Base-by-base conservation (phyloP, 1,140 invertebrate species). In the Eufriesea mexicana region DNA sequence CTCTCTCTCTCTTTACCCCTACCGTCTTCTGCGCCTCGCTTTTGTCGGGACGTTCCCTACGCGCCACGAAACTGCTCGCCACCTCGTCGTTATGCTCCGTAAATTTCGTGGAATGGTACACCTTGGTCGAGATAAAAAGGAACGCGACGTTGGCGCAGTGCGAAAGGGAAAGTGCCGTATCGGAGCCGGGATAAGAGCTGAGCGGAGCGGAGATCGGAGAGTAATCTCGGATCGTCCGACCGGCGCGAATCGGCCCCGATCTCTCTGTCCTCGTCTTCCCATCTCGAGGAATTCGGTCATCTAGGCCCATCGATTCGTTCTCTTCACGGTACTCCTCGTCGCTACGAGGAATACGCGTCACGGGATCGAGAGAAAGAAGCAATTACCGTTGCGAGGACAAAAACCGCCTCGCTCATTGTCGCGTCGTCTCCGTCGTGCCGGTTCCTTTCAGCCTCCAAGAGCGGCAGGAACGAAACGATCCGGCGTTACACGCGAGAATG, bases 81-180 rank as follows among this genome's bases (percentile, higher is more conserved):
- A 18, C 35, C 54, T 73, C 83, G 73, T 28, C 83, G 88, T 88
- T 88, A 76, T 76, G 83, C 64, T 85, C 74, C 68, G 86, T 87
- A 88, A 88, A 87, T 85, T 84, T 84, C 54, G 59, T 75, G 86
- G 82, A 80, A 88, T 88, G 82, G 76, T 66, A 84, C 86, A 62
- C 23, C 8, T 25, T 77, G 68, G 70, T 16, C 86, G 75, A 74
- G 80, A 62, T 64, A 71, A 51, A 72, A 72, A 20, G 74, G 61
- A 66, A 49, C 73, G 16, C 49, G 78, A 9, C 35, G 23, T 20
- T 18, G 18, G 23, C 51, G 5, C 2, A 20, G 6, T n/a, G 61
- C 10, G 80, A 78, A 83, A 78, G 54, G 79, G 79, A 81, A 76
- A 81, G 72, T 20, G 59, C 2, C 28, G 25, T 14, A 28, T 67